Evolutionary conservation across 2,888 invertebrate genomes (phyloP).

Genomic region (Phytoseiulus persimilis): DNA sequence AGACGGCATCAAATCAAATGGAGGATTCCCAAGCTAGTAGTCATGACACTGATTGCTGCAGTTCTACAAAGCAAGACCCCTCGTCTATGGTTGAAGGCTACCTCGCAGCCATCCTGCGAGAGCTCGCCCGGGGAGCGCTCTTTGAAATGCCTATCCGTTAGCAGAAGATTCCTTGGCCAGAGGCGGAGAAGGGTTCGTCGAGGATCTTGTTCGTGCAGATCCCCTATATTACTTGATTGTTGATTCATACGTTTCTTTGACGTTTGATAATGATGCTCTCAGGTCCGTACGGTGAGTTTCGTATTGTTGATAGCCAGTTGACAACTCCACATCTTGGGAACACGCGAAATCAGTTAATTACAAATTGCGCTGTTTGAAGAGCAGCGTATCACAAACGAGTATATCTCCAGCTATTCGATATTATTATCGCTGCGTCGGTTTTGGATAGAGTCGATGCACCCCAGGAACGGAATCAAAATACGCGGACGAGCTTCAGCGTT

Average conservation of each 20-base stretch:
- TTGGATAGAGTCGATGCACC: neutral
- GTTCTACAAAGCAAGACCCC: too few relatives aligned
- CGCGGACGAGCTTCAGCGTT: neutral
- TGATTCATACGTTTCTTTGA: neutral
- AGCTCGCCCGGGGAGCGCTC: too few relatives aligned
- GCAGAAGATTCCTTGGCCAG: too few relatives aligned
- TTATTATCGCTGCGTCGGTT: neutral
- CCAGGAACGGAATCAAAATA: neutral
- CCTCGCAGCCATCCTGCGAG: too few relatives aligned
- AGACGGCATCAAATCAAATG: too few relatives aligned
- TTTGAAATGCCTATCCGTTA: too few relatives aligned
- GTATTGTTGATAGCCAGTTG: neutral
- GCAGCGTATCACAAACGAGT: constrained; percentile 5
- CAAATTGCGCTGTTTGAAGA: neutral
- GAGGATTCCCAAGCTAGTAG: too few relatives aligned
- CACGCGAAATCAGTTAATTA: neutral
- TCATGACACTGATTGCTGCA: too few relatives aligned
- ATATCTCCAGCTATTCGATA: neutral
- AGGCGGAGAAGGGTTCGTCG: too few relatives aligned
- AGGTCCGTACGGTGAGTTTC: neutral
- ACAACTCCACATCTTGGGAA: neutral
- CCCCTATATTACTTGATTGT: neutral
- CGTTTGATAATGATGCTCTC: neutral
- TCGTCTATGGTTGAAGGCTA: too few relatives aligned
- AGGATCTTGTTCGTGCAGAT: too few relatives aligned